A percentile compares a stretch with the other conserved stretches of the same genome.
Evolutionary conservation across 2,113 vertebrate species (phyloP).

Genomic region (Butorides virescens): DNA sequence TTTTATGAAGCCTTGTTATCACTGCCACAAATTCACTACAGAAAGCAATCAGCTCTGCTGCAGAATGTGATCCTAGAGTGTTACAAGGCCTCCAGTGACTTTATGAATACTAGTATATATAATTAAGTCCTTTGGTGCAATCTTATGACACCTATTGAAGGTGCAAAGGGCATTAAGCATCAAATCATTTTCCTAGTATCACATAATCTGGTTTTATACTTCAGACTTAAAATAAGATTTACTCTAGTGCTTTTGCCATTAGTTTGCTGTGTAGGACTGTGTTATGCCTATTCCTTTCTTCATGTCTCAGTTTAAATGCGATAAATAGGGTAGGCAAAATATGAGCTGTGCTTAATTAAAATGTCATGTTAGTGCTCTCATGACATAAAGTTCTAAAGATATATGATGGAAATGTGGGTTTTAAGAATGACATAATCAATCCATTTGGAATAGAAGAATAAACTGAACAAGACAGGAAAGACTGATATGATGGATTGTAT

Average conservation of each 20-base stretch:
- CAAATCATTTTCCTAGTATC: neutral
- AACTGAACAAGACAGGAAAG: neutral
- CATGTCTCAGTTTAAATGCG: neutral
- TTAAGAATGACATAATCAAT: neutral
- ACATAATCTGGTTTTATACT: neutral
- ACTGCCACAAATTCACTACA: neutral
- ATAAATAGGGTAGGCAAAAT: neutral
- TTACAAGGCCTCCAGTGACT: neutral
- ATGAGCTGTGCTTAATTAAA: neutral
- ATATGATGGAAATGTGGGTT: neutral
- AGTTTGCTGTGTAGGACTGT: neutral
- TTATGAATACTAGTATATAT: neutral
- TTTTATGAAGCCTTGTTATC: slow-evolving; percentile 11
- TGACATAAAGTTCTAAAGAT: neutral
- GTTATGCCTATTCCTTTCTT: neutral
- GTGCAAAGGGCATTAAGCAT: neutral
- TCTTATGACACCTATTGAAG: neutral
- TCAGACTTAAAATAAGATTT: neutral
- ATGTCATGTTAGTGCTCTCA: neutral
- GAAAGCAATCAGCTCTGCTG: neutral
- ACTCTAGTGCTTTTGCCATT: neutral
- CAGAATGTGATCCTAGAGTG: neutral
- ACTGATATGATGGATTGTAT: neutral
- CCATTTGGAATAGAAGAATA: neutral
- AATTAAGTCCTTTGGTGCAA: neutral